Base-by-base conservation (phyloP, 1,140 invertebrate species). In the Drosophila miranda region DNA sequence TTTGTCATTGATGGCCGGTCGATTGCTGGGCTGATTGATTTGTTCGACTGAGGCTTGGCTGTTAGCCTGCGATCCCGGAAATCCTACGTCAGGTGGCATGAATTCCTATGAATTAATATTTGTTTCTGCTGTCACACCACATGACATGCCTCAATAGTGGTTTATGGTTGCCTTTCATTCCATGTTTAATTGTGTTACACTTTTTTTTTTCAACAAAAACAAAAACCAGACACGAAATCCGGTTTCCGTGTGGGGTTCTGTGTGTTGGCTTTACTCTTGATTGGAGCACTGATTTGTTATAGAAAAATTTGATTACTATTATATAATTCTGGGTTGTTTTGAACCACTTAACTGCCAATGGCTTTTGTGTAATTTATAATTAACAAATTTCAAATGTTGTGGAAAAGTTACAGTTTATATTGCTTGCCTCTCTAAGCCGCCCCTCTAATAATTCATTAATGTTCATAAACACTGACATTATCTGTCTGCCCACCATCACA, bases 21-120 rank as follows among this genome's bases (percentile, higher is more conserved):
- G 52, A 70, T 52, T 57, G 61, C 43, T 83, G 81, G 79, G 61
- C 43, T 83, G 81, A 84, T 75, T 83, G 81, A 83, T 80, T 73
- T 69, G 78, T 66, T 71, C 61, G 69, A 23, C 64, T 50, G 42
- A 56, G 53, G 38, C 49, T 34, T 58, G 57, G 16, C 52, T 61
- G 73, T 54, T 55, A 52, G 66, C 60, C 67, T 63, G 34, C 42
- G 72, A 84, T 83, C 80, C 80, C 80, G 80, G 80, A 83, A 84
- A 84, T 83, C 80, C 80, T 83, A 75, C 46, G 30, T 26, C 21
- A 28, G 30, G 41, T 49, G 19, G 8, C 42, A 50, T 38, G 56
- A 60, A 63, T 71, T 72, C 69, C 26, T 53, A 77, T 28, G 53
- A 50, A 52, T 66, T 59, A 19, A 6, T 21, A 44, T 63, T 41